phyloP scores from a whole-genome alignment of 2,888 invertebrate species.

The Brachyopa scutellaris region DNA sequence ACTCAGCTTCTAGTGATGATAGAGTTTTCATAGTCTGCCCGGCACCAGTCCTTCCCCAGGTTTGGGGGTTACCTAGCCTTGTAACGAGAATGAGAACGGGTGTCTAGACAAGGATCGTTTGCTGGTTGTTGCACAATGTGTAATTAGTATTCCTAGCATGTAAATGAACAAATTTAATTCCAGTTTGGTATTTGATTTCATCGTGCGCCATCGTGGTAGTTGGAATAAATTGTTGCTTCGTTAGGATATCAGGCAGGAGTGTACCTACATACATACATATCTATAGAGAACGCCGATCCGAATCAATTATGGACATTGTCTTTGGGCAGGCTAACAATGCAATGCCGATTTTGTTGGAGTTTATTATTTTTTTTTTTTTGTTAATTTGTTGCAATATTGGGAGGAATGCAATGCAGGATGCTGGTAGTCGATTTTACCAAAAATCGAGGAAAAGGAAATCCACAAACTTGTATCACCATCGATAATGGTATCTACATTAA shows the following conservation, averaged over 20 bases:
- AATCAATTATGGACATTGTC: slow-evolving; percentile 60
- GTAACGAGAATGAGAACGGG: slow-evolving; percentile 23
- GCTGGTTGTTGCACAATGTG: slow-evolving; percentile 66
- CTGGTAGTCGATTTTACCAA: slow-evolving; percentile 7
- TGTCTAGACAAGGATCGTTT: slow-evolving; percentile 61
- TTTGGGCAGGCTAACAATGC: slow-evolving; percentile 17
- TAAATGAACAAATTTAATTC: slow-evolving; percentile 71
- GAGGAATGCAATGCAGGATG: not conserved
- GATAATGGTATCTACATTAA: not conserved
- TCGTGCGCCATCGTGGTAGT: slow-evolving; percentile 33
- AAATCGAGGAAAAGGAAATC: not conserved
- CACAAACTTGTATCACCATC: not conserved
- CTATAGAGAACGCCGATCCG: no score
- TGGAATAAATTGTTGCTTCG: slow-evolving; percentile 58
- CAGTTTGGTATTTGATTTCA: slow-evolving; percentile 63
- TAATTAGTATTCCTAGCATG: slow-evolving; percentile 70
- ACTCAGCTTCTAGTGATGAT: slow-evolving; percentile 23
- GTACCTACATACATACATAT: no score
- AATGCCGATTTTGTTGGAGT: slow-evolving; percentile 25
- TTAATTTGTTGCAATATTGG: slow-evolving; percentile 51
- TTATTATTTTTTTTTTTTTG: no score
- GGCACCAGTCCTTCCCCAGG: not conserved
- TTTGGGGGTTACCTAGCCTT: not conserved
- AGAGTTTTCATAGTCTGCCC: slow-evolving; percentile 33
- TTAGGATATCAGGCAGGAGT: no score